These are phyloP conservation scores for Sebastes vulpes DNA, from an alignment of 2,797 vertebrate species.

Conservation along the genomic window DNA sequence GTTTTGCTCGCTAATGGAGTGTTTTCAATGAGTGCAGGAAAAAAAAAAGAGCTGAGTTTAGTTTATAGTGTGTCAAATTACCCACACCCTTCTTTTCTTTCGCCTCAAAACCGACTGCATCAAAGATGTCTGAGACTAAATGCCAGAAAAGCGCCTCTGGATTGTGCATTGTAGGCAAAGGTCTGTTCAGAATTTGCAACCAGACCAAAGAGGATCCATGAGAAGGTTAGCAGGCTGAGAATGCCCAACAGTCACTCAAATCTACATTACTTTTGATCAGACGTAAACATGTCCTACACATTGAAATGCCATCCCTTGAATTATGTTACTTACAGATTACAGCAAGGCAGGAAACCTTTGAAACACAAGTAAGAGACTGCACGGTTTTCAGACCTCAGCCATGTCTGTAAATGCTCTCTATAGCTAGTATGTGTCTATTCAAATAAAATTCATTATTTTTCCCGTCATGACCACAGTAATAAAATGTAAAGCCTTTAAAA, in stretches of 20 bases:
- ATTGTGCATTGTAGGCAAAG: constrained; percentile 24
- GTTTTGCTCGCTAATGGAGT: constrained; percentile 62
- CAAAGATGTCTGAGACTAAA: constrained; percentile 46
- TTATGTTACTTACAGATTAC: not conserved
- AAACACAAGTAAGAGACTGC: not conserved
- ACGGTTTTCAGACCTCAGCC: not conserved
- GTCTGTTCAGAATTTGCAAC: constrained; percentile 32
- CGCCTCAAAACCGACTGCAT: constrained; percentile 27
- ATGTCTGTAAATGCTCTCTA: not conserved
- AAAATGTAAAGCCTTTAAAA: not conserved
- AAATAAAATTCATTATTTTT: not conserved
- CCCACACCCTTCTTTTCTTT: constrained; percentile 51
- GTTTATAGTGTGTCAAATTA: constrained; percentile 48
- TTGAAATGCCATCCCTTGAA: not conserved
- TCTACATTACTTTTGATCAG: constrained; percentile 17
- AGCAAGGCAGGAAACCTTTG: not conserved
- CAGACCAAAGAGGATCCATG: constrained; percentile 23
- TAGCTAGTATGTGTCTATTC: not conserved
- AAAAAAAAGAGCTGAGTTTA: constrained; percentile 31
- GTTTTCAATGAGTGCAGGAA: constrained; percentile 41
- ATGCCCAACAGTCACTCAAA: not conserved
- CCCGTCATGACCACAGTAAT: not conserved
- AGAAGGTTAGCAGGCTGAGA: not conserved
- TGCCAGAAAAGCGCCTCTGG: constrained; percentile 31
- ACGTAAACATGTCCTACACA: not conserved